Base-by-base conservation (phyloP, 1,140 invertebrate species). In the Drosophila kepulauana region DNA sequence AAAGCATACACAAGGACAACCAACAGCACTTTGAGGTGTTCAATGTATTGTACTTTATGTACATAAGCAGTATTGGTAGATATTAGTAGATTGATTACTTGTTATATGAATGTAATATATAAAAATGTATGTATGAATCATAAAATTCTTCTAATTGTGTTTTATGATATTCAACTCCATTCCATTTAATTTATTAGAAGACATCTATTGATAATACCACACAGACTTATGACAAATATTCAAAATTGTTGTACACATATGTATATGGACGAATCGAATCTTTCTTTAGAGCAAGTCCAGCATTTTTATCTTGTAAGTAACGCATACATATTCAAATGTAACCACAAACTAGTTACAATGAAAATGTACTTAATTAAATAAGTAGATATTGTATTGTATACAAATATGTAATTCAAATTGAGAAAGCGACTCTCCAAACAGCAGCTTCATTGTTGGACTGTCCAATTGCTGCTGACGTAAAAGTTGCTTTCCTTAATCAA, bases 301-400 rank as follows among this genome's bases (percentile, higher is more conserved):
- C 58, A 71, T 71, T 71, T 70, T 38, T 71, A 71, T 64, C 61
- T 56, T 28, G 30, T 71, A 71, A 71, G 68, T n/a, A 70, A 70
- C 59, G 38, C 58, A 48, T 56, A 56, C 68, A 63, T 62, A 70
- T 70, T 70, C 3, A 64, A 70, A n/a, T 56, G 41, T 38, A 63
- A 64, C 28, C 15, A 46, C 63, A 51, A 70, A 43, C 2, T 11
- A 68, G 56, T 68, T 61, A 61, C 56, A 61, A 13, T 43, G 25
- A 46, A 54, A 45, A 59, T 59, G 41, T 59, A 46, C 41, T 45
- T 59, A 59, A 59, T 45, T 59, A 59, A 59, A 38, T 59, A 59
- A 59, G 57, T 59, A 59, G 57, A 45, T 63, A 70, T 56, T 20
- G 28, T 46, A 48, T 28, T 45, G 30, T 59, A 20, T 43, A 54